A percentile compares a stretch with the other conserved stretches of the same genome.
Conservation (phyloP, 2,797 vertebrate species). For the Acropternis orthonyx region DNA sequence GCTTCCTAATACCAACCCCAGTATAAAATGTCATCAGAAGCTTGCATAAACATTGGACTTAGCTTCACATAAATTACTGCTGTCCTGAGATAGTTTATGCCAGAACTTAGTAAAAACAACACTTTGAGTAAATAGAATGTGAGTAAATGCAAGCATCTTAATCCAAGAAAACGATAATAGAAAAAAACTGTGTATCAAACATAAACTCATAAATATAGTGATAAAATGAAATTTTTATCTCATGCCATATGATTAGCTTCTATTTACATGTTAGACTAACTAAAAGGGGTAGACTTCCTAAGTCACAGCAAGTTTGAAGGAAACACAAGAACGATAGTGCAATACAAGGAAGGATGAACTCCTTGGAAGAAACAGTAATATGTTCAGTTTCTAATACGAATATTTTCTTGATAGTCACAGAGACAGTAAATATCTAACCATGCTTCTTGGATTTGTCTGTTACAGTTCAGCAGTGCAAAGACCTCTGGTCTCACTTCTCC, state of each 20-base stretch:
- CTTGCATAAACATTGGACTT: constrained; percentile 84
- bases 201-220: constrained; percentile 71
- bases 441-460: neutral
- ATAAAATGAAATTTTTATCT: constrained; percentile 66
- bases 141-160: constrained; percentile 74
- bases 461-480: neutral
- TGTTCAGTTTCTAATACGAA: constrained; percentile 13
- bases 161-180: constrained; percentile 72
- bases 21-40: constrained; percentile 83
- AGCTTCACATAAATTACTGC: constrained; percentile 82
- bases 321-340: neutral
- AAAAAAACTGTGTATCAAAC: constrained; percentile 63
- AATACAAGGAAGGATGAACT: neutral
- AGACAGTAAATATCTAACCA: neutral
- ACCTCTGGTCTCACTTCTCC: neutral
- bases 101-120: constrained; percentile 81
- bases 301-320: constrained; percentile 49
- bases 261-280: constrained; percentile 25
- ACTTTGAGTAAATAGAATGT: constrained; percentile 77
- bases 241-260: constrained; percentile 33
- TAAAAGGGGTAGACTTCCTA: constrained; percentile 17
- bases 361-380: neutral
- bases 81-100: constrained; percentile 76
- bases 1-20: constrained; percentile 79
- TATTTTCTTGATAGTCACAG: constrained; percentile 31